These are phyloP conservation scores for Sula dactylatra DNA, from an alignment of 2,113 vertebrate species.

Conservation along the genomic window DNA sequence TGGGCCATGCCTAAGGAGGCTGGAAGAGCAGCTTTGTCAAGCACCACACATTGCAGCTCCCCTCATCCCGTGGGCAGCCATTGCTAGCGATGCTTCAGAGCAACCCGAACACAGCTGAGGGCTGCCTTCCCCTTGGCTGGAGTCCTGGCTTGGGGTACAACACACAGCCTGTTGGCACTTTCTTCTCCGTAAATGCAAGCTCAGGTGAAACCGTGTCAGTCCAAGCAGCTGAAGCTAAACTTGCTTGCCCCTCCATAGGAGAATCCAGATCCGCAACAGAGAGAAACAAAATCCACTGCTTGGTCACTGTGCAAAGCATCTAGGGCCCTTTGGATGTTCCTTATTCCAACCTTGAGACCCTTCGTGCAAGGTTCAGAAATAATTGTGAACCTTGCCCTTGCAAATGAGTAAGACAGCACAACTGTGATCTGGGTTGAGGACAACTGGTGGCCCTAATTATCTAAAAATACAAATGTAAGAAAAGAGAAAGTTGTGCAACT, in stretches of 20 bases:
- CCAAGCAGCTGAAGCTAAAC: not conserved
- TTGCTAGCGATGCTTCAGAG: not conserved
- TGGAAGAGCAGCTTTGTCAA: not conserved
- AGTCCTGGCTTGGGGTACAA: not conserved
- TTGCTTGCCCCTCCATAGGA: not conserved
- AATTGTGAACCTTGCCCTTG: not conserved
- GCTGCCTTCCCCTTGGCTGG: not conserved
- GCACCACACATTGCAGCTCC: not conserved
- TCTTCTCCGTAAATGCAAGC: not conserved
- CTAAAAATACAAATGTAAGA: fast-evolving
- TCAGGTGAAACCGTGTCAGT: not conserved
- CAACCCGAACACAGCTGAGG: not conserved
- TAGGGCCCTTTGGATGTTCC: not conserved
- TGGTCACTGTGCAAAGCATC: not conserved
- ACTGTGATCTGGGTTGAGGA: not conserved
- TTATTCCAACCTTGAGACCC: not conserved
- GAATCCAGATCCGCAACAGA: not conserved
- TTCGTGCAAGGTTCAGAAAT: not conserved
- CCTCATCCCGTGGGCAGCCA: not conserved
- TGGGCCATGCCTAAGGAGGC: not conserved
- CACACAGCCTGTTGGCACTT: not conserved
- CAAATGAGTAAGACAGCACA: not conserved
- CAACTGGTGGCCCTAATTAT: not conserved
- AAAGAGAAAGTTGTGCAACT: not conserved
- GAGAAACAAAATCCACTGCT: not conserved